Base-by-base conservation (phyloP, 1,140 invertebrate species). In the Drosophila tropicalis region DNA sequence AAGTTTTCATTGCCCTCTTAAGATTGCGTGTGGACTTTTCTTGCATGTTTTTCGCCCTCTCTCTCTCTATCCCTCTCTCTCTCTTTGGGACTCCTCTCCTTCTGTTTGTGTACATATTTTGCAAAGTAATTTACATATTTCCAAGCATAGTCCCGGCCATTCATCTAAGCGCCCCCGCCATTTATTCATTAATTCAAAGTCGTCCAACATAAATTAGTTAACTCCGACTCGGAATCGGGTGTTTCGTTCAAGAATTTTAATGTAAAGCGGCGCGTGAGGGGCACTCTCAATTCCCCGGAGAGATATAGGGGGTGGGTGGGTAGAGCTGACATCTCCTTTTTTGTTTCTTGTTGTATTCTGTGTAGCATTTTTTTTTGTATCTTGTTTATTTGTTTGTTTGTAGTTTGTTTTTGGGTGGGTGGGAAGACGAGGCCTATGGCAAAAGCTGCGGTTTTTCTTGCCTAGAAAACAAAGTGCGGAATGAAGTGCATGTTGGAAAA, bases 171-270 rank as follows among this genome's bases (percentile, higher is more conserved):
- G 76, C 79, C 84, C 84, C 78, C 80, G 76, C 79, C 84, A 85
- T 90, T 90, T 81, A 85, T 85, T 90, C 85, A 90, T 90, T 90
- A 90, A 90, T 90, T 90, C 76, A 72, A 90, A 90, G 85, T 90
- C 81, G 86, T 85, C 71, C 86, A 79, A 90, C 85, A 90, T 90
- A 90, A 90, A 90, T 90, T 90, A 90, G 85, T 90, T 90, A 85
- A 90, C 75, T 85, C 76, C 82, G 78, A 85, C 66, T 83, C 51
- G 70, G 32, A 64, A 69, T 74, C 80, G 68, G 70, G 73, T 73
- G 66, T 79, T 79, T 70, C 65, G 70, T 61, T 40, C 54, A 80
- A 85, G 85, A 90, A 85, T 85, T 84, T 85, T 84, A 89, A 89
- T 90, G 85, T 74, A 68, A 69, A 69, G 56, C 65, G 70, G 36